Evolutionary conservation across 2,797 vertebrate genomes (phyloP).

Genomic region (Xiphophorus birchmanni): DNA sequence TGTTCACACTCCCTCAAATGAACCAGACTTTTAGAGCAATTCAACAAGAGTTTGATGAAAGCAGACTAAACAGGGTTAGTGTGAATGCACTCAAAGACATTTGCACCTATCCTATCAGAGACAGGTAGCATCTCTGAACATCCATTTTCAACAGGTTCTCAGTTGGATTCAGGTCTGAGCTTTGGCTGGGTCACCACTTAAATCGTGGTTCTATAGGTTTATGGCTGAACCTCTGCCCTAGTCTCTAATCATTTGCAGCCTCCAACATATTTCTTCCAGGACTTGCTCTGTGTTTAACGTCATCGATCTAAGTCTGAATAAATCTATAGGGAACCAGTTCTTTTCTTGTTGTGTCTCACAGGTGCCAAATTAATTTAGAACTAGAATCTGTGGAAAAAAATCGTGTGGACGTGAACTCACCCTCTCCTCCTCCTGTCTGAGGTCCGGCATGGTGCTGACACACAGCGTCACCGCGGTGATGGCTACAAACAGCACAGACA

Average conservation of each 20-base stretch:
- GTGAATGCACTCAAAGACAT: not conserved
- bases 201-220: not conserved
- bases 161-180: not conserved
- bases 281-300: not conserved
- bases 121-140: not conserved
- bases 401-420: constrained; percentile 79
- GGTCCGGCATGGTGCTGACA: constrained; percentile 96
- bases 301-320: not conserved
- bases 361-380: not conserved
- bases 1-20: not conserved
- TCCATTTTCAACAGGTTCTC: not conserved
- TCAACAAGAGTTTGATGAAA: too few species aligned
- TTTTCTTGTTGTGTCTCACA: not conserved
- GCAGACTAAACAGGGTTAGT: not conserved
- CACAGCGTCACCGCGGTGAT: constrained; percentile 95
- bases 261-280: not conserved
- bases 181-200: not conserved
- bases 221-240: not conserved
- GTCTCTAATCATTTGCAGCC: not conserved
- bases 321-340: not conserved
- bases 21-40: not conserved
- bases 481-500: constrained; percentile 92
- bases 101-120: not conserved
- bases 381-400: not conserved
- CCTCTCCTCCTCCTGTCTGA: constrained; percentile 93